phyloP scores from a whole-genome alignment of 2,797 vertebrate species.

The Cercopithecus diana region DNA sequence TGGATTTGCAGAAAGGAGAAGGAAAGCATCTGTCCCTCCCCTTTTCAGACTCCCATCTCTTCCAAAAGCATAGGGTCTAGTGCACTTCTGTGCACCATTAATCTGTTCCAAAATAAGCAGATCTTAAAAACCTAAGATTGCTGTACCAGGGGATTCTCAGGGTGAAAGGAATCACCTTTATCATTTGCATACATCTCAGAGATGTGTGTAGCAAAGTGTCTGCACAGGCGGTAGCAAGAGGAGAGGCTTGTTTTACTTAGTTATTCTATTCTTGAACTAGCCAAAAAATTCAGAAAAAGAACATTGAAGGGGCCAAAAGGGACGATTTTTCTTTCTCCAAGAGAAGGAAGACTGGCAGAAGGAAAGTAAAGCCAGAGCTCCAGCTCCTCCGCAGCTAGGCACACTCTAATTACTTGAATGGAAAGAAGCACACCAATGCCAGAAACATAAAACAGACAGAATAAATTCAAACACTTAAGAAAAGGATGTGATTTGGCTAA shows the following conservation, averaged over 20 bases:
- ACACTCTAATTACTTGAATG: conserved; percentile 49
- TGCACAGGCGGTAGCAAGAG: neutral
- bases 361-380: conserved; percentile 15
- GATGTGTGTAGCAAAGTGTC: neutral
- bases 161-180: neutral
- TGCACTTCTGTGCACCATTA: neutral
- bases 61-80: neutral
- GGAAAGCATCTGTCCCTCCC: neutral
- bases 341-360: neutral
- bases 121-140: neutral
- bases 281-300: conserved; percentile 39
- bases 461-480: conserved; percentile 60
- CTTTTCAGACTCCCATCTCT: neutral
- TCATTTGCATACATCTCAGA: neutral
- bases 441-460: conserved; percentile 54
- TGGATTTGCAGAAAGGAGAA: neutral
- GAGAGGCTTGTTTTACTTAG: neutral
- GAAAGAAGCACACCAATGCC: conserved; percentile 17
- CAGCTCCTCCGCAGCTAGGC: neutral
- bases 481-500: conserved; percentile 64
- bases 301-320: neutral
- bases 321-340: conserved; percentile 59
- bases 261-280: neutral
- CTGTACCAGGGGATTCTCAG: neutral
- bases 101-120: neutral